Percentiles rank a stretch among this genome's conserved stretches.
Evolutionary conservation across 2,797 vertebrate species (phyloP).

Genomic region (Heliangelus exortis): DNA sequence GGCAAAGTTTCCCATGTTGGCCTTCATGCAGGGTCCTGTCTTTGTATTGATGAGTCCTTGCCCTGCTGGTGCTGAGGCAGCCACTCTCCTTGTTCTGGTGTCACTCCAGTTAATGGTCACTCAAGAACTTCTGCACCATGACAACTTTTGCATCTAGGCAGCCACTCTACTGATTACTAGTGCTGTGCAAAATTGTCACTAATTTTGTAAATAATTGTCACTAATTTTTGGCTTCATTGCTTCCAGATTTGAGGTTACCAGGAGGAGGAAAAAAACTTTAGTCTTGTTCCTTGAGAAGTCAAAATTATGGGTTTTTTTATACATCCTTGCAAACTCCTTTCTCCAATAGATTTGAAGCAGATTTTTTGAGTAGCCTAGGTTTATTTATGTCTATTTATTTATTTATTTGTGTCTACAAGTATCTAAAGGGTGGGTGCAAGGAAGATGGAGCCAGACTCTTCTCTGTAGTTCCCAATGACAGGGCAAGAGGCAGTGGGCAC

Average conservation of each 20-base stretch:
- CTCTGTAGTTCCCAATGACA: no score
- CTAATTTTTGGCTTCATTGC: neutral
- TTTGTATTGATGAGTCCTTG: neutral
- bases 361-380: neutral
- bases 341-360: neutral
- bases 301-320: neutral
- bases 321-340: neutral
- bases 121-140: neutral
- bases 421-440: no score
- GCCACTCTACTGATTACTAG: neutral
- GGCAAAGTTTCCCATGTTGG: neutral
- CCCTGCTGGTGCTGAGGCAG: accelerated
- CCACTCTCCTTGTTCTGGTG: neutral
- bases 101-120: neutral
- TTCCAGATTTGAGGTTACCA: neutral
- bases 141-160: neutral
- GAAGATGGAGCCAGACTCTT: no score
- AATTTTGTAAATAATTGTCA: no score
- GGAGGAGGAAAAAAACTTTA: neutral
- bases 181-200: neutral
- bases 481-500: no score
- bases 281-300: neutral
- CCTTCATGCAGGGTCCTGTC: neutral
- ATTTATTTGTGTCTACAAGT: no score
- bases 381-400: neutral